Evolutionary conservation across 1,140 invertebrate genomes (phyloP), one percentile per base, ranked within the genome.

Genomic region (Ericerus pela): DNA sequence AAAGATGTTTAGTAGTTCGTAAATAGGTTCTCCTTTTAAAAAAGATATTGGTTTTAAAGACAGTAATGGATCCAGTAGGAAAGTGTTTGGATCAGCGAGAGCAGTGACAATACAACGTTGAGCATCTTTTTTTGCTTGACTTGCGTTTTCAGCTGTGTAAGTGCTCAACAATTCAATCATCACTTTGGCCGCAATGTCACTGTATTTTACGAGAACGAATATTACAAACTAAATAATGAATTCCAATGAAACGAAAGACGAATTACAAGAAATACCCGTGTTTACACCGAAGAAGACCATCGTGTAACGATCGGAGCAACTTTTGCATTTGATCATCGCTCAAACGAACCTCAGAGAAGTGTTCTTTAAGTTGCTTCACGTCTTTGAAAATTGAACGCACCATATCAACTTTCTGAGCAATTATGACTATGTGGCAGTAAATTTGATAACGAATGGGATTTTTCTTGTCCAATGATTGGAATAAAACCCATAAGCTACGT

Each of bases 131-230:
- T 91, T 77, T 0, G 93, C 93, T 63, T 94, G 89, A 31, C 90
- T 92, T 1, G 94, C 93, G 75, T 95, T 96, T 65, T 96, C 92
- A 57, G 89, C 83, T 47, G 92, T 96, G 67, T 96, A 98, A 1
- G 93, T 96, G 12, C 90, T 86, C 29, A 97, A 69, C 3, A 98
- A 73, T 70, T 96, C 92, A 58, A 96, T 85, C 92, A 98, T 96
- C 1, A 96, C 90, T 70, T 92, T 91, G 24, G 89, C 84, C 26
- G 91, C 90, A 64, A 87, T 74, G 68, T 95, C 90, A 71, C 89
- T 88, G 67, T 24, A 73, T 72, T 59, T 57, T 61, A 43, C 61
- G 62, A 66, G 60, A 55, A 62, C 61, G 20, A 28, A 22, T 53
- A n/a, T 54, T n/a, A n/a, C n/a, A n/a, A n/a, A 38, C 6, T 33